These are phyloP conservation scores for Rhynchomys soricoides DNA, from an alignment of 2,113 vertebrate genomes.

Conservation along the genomic window DNA sequence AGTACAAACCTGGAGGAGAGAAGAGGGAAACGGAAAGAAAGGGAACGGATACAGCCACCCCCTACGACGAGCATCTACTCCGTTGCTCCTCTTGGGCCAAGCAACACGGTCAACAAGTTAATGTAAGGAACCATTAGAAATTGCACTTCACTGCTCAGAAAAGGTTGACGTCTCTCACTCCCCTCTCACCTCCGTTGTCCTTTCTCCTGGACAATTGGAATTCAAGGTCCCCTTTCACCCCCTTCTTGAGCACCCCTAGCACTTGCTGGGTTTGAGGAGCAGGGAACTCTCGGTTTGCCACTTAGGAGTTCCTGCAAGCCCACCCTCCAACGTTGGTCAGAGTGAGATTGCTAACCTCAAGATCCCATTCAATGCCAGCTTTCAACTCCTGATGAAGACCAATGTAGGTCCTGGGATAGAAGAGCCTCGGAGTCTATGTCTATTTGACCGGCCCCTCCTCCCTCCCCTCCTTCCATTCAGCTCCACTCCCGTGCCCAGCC, in stretches of 20 bases:
- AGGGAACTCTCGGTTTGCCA: background rate
- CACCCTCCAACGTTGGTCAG: background rate
- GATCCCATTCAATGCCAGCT: background rate
- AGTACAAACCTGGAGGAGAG: background rate
- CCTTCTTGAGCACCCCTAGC: background rate
- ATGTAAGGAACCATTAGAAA: background rate
- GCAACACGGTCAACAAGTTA: background rate
- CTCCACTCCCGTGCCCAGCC: background rate
- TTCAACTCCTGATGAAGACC: background rate
- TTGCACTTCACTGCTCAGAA: background rate
- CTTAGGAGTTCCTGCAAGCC: background rate
- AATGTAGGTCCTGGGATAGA: background rate
- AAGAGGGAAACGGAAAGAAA: background rate
- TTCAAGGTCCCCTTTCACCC: background rate
- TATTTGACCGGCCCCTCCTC: background rate
- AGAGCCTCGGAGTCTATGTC: background rate
- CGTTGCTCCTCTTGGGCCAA: background rate
- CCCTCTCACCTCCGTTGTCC: background rate
- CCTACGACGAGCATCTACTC: background rate
- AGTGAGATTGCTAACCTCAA: background rate
- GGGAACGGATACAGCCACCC: background rate
- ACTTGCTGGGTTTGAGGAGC: background rate
- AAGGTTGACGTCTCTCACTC: background rate
- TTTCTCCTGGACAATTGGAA: slow-evolving; percentile 4
- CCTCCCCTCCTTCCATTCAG: background rate